Conservation (phyloP, 2,113 vertebrate genomes). For the Thamnophis sirtalis region DNA sequence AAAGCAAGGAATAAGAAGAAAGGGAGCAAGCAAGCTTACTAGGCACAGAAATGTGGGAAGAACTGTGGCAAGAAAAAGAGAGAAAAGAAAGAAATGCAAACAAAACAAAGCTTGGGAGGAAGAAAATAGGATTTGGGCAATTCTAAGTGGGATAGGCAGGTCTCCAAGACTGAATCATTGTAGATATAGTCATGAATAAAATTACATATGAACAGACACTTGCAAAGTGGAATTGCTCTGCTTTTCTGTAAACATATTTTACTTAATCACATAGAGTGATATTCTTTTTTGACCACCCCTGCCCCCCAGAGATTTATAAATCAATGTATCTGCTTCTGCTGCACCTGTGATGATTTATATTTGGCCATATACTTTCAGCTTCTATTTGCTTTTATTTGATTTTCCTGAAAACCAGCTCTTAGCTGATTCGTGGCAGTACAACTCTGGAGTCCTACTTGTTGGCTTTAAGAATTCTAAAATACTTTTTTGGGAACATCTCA, state of each 20-base stretch:
- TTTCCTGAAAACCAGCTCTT: background rate
- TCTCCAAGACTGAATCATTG: background rate
- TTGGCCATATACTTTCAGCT: background rate
- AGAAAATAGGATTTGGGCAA: background rate
- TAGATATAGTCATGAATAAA: background rate
- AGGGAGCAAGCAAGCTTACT: background rate
- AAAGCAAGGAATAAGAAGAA: background rate
- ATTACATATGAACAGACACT: background rate
- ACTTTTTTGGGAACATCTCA: background rate
- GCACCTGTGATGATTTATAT: background rate
- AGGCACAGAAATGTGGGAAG: background rate
- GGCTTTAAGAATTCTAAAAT: background rate
- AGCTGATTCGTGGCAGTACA: background rate
- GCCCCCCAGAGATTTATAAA: background rate
- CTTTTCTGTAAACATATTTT: background rate
- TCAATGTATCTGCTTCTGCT: background rate
- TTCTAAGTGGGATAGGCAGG: background rate
- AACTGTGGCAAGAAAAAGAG: background rate
- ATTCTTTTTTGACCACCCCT: background rate
- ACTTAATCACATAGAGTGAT: background rate
- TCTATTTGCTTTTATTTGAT: background rate
- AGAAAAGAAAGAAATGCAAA: background rate
- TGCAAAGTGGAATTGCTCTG: background rate
- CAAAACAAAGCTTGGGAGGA: background rate
- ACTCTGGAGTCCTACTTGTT: background rate